These are phyloP conservation scores for Chrysemys picta DNA, from an alignment of 2,113 vertebrate species.

Conservation along the genomic window DNA sequence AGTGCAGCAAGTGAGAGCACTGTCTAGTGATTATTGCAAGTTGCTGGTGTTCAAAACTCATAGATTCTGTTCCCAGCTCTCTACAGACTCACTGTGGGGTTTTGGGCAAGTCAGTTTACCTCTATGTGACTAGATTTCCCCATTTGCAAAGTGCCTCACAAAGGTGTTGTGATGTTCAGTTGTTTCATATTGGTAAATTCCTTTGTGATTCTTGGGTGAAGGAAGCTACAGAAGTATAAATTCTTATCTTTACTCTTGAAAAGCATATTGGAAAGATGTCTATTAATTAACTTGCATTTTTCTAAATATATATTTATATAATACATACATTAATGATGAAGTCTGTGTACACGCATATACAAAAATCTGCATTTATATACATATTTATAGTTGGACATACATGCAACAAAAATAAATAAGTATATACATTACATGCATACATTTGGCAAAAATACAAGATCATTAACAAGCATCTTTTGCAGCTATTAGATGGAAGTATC, in stretches of 20 bases:
- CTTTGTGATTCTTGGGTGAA: slow-evolving; percentile 17
- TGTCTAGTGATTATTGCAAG: not conserved
- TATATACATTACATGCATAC: slow-evolving; percentile 26
- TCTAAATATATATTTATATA: slow-evolving; percentile 63
- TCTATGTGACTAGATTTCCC: not conserved
- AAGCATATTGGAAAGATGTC: slow-evolving; percentile 51
- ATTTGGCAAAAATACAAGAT: slow-evolving; percentile 40
- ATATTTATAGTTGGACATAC: slow-evolving; percentile 35
- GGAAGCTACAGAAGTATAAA: slow-evolving; percentile 40
- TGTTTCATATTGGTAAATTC: slow-evolving; percentile 11
- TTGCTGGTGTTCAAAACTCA: not conserved
- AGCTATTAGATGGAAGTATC: slow-evolving; percentile 1
- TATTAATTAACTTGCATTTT: slow-evolving; percentile 67
- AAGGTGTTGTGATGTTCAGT: not conserved
- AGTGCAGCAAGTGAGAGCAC: not conserved
- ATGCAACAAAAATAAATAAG: slow-evolving; percentile 17
- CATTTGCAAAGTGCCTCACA: not conserved
- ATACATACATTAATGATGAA: not conserved
- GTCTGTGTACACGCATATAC: not conserved
- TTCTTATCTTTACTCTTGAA: slow-evolving; percentile 43
- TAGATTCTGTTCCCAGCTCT: not conserved
- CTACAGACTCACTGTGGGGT: not conserved
- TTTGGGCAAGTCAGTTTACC: not conserved
- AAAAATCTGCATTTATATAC: not conserved
- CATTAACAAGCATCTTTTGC: slow-evolving; percentile 46